phyloP scores from a whole-genome alignment of 2,113 vertebrate species.

The Astur gentilis region DNA sequence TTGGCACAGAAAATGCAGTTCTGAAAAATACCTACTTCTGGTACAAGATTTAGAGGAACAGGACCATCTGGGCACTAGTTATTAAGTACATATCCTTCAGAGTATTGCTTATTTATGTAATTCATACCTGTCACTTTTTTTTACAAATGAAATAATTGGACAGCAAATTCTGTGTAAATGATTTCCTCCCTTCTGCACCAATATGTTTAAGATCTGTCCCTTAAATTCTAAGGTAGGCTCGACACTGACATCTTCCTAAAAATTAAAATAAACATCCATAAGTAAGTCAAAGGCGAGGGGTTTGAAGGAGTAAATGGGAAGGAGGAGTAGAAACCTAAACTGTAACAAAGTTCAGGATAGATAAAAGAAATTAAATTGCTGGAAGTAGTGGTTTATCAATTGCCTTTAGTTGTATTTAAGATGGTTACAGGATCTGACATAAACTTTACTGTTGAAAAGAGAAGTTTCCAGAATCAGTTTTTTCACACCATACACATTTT shows the following conservation, averaged over 20 bases:
- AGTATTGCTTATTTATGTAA: not conserved
- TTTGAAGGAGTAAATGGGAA: not conserved
- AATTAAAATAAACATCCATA: not conserved
- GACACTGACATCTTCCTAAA: not conserved
- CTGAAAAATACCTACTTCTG: not conserved
- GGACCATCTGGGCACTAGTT: not conserved
- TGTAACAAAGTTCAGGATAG: not conserved
- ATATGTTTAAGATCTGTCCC: not conserved
- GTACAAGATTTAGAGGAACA: not conserved
- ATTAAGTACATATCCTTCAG: not conserved
- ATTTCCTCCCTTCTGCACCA: accelerated
- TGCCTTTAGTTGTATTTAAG: not conserved
- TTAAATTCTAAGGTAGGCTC: not conserved
- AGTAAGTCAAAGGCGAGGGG: not conserved
- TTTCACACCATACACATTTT: not conserved
- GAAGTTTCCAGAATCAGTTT: not conserved
- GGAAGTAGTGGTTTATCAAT: not conserved
- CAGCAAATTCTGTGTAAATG: not conserved
- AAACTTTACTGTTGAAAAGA: not conserved
- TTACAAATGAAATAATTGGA: not conserved
- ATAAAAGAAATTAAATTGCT: not conserved
- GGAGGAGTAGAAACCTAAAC: not conserved
- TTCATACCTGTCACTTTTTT: not conserved
- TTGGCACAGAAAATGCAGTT: not conserved
- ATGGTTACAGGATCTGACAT: not conserved